These are phyloP conservation scores for Polia nebulosa DNA, from an alignment of 2,888 invertebrate genomes.

Conservation along the genomic window DNA sequence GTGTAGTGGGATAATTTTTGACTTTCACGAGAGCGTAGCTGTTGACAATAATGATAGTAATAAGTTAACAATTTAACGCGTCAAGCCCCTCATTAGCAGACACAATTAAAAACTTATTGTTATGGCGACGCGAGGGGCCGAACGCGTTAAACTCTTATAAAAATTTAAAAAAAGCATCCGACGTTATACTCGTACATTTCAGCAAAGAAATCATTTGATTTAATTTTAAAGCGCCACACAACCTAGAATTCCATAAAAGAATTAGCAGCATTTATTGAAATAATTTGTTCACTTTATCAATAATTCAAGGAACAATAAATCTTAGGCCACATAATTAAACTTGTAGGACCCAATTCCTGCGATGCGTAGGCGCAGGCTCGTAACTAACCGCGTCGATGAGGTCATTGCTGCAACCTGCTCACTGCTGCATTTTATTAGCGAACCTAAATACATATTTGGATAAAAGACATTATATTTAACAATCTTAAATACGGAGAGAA, in stretches of 20 bases:
- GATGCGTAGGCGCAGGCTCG: conserved; percentile 58
- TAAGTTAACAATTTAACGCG: too few relatives aligned
- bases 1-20: too few relatives aligned
- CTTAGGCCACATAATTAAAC: conserved; percentile 44
- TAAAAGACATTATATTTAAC: conserved; percentile 12
- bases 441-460: conserved; percentile 41
- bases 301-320: conserved; percentile 32
- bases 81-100: too few relatives aligned
- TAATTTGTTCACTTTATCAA: conserved; percentile 18
- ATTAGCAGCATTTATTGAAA: background rate
- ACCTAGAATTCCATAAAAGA: background rate
- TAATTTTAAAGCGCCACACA: background rate
- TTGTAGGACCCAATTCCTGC: conserved; percentile 56
- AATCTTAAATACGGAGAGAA: background rate
- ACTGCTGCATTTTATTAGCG: conserved; percentile 58
- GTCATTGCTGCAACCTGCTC: conserved; percentile 67
- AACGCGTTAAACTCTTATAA: too few relatives aligned
- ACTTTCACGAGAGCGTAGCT: too few relatives aligned
- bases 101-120: too few relatives aligned
- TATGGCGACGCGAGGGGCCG: too few relatives aligned
- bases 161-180: too few relatives aligned
- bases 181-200: too few relatives aligned
- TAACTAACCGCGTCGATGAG: conserved; percentile 64
- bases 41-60: too few relatives aligned
- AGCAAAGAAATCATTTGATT: too few relatives aligned